phyloP scores from a whole-genome alignment of 2,797 vertebrate species.

The Masticophis lateralis region DNA sequence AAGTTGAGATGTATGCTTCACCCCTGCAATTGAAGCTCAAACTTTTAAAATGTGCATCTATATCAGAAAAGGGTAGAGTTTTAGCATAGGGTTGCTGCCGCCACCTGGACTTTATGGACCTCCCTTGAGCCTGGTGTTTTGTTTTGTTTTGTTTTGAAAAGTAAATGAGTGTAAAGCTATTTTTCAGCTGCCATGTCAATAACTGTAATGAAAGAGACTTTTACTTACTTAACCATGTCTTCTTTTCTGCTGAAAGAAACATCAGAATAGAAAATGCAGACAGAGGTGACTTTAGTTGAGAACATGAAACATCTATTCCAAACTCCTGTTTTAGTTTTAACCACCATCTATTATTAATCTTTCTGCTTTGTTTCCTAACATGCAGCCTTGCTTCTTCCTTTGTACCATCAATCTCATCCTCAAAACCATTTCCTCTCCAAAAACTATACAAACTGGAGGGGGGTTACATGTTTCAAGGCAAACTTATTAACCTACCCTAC shows the following conservation, averaged over 20 bases:
- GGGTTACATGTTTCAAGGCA: background rate
- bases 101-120: background rate
- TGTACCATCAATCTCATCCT: background rate
- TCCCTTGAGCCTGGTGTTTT: background rate
- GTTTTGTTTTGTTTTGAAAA: background rate
- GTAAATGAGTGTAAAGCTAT: background rate
- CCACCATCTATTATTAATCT: background rate
- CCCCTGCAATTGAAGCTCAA: background rate
- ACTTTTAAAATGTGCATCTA: background rate
- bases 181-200: background rate
- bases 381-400: background rate
- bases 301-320: background rate
- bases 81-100: background rate
- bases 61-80: background rate
- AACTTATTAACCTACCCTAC: background rate
- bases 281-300: background rate
- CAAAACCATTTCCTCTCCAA: background rate
- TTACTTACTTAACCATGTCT: background rate
- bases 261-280: slow-evolving; percentile 6
- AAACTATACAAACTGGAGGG: too few relatives aligned
- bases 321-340: background rate
- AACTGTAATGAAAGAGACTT: background rate
- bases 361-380: background rate
- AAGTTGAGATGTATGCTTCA: background rate
- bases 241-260: background rate